A percentile compares a stretch with the other conserved stretches of the same genome.
Conservation (phyloP, 2,888 invertebrate genomes). For the Tiphia femorata region DNA sequence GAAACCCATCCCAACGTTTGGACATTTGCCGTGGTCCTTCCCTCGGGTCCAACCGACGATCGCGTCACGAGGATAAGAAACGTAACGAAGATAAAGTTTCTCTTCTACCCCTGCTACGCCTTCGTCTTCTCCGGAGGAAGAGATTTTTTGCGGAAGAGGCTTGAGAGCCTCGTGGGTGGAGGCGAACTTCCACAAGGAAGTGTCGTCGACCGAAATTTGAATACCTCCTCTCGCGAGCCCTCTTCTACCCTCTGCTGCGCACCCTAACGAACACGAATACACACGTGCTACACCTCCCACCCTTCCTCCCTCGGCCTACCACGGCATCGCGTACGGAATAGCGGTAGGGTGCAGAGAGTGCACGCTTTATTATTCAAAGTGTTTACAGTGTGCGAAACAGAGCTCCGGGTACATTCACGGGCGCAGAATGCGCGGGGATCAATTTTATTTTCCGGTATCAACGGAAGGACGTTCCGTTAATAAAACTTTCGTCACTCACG, state of each 20-base stretch:
- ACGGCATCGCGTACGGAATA: not conserved
- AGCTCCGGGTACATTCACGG: too few relatives aligned
- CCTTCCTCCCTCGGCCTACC: not conserved
- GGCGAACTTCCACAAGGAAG: too few relatives aligned
- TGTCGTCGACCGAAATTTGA: not conserved
- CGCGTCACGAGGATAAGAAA: not conserved
- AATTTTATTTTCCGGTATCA: too few relatives aligned
- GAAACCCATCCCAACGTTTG: not conserved
- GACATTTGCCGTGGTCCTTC: not conserved
- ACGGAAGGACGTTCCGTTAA: too few relatives aligned
- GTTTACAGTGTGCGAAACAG: conserved; percentile 9
- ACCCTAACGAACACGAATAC: not conserved
- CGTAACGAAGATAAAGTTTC: not conserved
- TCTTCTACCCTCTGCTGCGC: not conserved
- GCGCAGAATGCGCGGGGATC: too few relatives aligned
- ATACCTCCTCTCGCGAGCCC: not conserved
- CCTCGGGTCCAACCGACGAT: not conserved
- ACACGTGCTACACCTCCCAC: not conserved
- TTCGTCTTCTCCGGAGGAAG: not conserved
- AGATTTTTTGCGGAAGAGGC: too few relatives aligned
- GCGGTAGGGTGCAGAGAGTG: conserved; percentile 3
- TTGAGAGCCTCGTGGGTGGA: too few relatives aligned
- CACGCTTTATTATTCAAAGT: conserved; percentile 12
- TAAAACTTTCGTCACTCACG: too few relatives aligned
- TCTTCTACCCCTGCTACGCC: not conserved